These are phyloP conservation scores for Oreochromis spilurus DNA, from an alignment of 2,113 vertebrate species.

Conservation along the genomic window DNA sequence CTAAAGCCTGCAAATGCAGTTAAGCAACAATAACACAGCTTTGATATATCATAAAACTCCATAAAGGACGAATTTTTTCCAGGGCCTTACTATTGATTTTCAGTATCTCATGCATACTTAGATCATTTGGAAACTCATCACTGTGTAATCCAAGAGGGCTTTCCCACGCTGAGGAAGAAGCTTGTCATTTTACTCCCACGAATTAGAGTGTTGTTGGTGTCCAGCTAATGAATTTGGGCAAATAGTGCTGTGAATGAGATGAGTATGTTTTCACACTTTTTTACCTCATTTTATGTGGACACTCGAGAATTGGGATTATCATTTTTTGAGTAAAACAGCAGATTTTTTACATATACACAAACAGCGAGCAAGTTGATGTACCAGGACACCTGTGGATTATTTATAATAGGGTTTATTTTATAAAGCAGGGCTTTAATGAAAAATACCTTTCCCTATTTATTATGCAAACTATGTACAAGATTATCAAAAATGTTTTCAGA, in stretches of 20 bases:
- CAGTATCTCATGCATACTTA: neutral
- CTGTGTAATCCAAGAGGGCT: neutral
- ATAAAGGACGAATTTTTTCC: neutral
- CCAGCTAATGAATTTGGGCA: slow-evolving; percentile 19
- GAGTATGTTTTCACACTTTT: neutral
- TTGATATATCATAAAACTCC: neutral
- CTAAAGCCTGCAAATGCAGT: neutral
- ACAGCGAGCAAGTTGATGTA: neutral
- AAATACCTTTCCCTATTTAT: neutral
- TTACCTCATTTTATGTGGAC: neutral
- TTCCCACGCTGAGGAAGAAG: slow-evolving; percentile 41
- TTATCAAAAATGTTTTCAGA: neutral
- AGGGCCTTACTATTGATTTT: neutral
- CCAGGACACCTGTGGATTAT: slow-evolving; percentile 17
- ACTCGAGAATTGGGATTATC: neutral
- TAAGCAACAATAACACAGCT: neutral
- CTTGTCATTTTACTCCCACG: slow-evolving; percentile 17
- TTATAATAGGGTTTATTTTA: neutral
- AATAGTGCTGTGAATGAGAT: neutral
- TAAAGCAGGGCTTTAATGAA: neutral
- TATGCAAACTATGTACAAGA: neutral
- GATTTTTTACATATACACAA: neutral
- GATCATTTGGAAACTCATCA: slow-evolving; percentile 7
- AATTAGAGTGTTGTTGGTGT: slow-evolving; percentile 16
- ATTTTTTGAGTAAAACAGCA: neutral